These are phyloP conservation scores for Nomada fucata DNA, from an alignment of 2,888 invertebrate genomes.

Conservation along the genomic window DNA sequence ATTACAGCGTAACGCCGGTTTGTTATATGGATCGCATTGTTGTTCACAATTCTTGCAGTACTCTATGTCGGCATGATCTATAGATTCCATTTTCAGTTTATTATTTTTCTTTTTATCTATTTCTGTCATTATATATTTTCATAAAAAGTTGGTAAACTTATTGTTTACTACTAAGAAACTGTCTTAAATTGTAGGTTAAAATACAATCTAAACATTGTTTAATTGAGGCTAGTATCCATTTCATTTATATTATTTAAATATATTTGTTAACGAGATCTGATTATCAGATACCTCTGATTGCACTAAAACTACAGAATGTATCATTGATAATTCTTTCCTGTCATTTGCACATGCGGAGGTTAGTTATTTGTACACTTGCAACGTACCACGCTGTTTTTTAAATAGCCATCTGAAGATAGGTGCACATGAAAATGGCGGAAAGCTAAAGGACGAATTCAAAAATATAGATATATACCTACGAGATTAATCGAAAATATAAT, in stretches of 20 bases:
- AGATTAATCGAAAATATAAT: neutral
- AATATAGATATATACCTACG: too few species aligned
- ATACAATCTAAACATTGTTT: conserved; percentile 6
- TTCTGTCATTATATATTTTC: conserved; percentile 40
- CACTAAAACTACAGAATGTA: neutral
- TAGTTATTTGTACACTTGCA: conserved; percentile 26
- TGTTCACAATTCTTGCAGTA: conserved; percentile 87
- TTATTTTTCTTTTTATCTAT: neutral
- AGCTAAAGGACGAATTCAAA: neutral
- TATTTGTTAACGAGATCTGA: neutral
- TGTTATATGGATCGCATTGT: conserved; percentile 85
- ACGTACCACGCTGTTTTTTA: neutral
- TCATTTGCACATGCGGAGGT: conserved; percentile 10
- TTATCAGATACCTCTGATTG: too few species aligned
- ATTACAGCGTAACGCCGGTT: conserved; percentile 87
- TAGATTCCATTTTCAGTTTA: conserved; percentile 8
- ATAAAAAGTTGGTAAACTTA: neutral
- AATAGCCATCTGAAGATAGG: neutral
- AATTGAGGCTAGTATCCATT: neutral
- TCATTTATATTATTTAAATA: neutral
- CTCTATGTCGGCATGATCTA: conserved; percentile 19
- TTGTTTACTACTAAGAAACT: neutral
- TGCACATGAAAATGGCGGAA: neutral
- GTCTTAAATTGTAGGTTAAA: conserved; percentile 12
- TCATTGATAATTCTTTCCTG: conserved; percentile 2